Evolutionary conservation across 2,113 vertebrate species (phyloP), one percentile per base, ranked within the genome.

Genomic region (Felis catus): DNA sequence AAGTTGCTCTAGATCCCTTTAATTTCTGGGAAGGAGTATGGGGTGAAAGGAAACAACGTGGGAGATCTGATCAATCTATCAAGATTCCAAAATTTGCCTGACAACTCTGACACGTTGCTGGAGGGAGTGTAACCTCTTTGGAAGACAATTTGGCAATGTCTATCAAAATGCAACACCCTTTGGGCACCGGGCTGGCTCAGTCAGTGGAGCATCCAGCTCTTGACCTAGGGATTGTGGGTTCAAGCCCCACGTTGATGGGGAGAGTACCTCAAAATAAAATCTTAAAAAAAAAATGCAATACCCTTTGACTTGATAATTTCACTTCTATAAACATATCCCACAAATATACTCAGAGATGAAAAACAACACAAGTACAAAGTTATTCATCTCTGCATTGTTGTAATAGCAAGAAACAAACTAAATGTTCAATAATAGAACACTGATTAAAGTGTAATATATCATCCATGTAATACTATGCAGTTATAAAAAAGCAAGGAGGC

Each of bases 1-100:
- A 76, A 89, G 87, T 71, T 55, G 25, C 25, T 71, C 51, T 39
- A 53, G 71, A 39, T 53, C 84, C 70, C 55, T 84, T 89, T 93
- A 84, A 15, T 41, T 41, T 91, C 41, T 91, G 18, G 73, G 53
- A 80, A 66, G 29, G 39, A 25, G 6, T 61, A 3, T 31, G 21
- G 29, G 74, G 48, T 74, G 25, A 86, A 86, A 94, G n/a, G 73
- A 85, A 68, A 61, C 7, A 25, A 9, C 7, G 15, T 91, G 29
- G 29, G 70, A 66, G 41, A 65, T 45, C 10, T 70, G n/a, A 36
- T 73, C 53, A 65, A 25, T 55, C 53, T 65, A 36, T 11, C 13
- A 53, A 70, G 27, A 5, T 63, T 33, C 68, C 61, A 25, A 53
- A 29, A n/a, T 27, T 48, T 65, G 70, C 33, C 80, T 80, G 73